Base-by-base conservation (phyloP, 1,140 invertebrate genomes). In the Lordiphosa mommai region DNA sequence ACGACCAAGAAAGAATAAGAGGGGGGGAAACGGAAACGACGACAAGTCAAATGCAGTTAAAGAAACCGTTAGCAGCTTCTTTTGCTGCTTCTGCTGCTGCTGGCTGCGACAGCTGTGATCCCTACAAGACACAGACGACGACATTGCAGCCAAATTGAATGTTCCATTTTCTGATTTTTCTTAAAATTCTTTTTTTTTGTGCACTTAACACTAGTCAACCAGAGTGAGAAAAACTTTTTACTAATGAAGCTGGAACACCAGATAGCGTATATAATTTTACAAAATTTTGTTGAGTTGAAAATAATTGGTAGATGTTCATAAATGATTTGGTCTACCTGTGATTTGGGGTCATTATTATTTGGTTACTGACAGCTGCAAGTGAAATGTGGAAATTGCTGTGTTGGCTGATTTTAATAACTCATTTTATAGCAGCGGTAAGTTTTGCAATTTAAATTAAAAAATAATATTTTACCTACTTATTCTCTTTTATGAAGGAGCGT, bases 71-170 rank as follows among this genome's bases (percentile, higher is more conserved):
- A 50, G 20, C 20, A 63, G 49, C 20, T 47, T 38, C 33, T 8
- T 37, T 23, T 29, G 17, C 67, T 48, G 64, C 53, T 50, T 34
- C 49, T 50, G 47, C 37, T 23, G 20, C 38, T 38, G 38, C 66
- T 74, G 76, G 41, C 44, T 55, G 77, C 77, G 77, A 84, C 76
- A 84, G 68, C 67, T 82, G 76, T 37, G 50, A 48, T 40, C 46
- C 52, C 58, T 12, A 27, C n/a, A 40, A 52, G 53, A 60, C 38
- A 58, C 23, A 40, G 17, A 36, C 20, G 46, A 79, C 51, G 52
- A 79, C 64, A 73, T 58, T 59, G 30, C 33, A 49, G 67, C 77
- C 47, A 72, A 76, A 82, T 82, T 82, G 77, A 82, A 76, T 65
- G 68, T 72, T 49, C 41, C 52, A 61, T 63, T 60, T 67, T 61